Conservation (phyloP, 2,888 invertebrate genomes). For the Allophyes oxyacanthae region DNA sequence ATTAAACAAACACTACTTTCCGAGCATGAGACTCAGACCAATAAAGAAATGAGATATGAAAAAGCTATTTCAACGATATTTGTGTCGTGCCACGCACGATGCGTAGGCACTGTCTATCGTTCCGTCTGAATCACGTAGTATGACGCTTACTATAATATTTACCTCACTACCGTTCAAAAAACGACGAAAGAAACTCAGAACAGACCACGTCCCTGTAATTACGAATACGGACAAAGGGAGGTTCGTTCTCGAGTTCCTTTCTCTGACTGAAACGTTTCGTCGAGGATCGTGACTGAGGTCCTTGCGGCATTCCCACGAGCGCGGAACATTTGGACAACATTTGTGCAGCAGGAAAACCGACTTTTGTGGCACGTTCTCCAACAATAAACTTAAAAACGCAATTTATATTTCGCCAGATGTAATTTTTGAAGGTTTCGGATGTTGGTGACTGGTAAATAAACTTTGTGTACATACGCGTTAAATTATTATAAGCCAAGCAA, state of each 20-base stretch:
- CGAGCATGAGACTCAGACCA: too few species aligned
- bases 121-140: constrained; percentile 51
- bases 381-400: constrained; percentile 61
- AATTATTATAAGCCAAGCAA: too few species aligned
- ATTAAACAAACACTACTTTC: too few species aligned
- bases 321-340: constrained; percentile 65
- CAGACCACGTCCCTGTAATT: constrained; percentile 61
- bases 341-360: constrained; percentile 58
- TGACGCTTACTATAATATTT: constrained; percentile 42
- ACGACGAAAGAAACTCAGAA: constrained; percentile 23
- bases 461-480: constrained; percentile 10
- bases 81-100: constrained; percentile 41
- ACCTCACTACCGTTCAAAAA: constrained; percentile 40
- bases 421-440: constrained; percentile 59
- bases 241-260: constrained; percentile 51
- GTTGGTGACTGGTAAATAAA: constrained; percentile 10
- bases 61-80: constrained; percentile 47
- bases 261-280: constrained; percentile 68
- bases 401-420: constrained; percentile 59
- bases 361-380: constrained; percentile 55
- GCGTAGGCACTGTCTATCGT: constrained; percentile 65
- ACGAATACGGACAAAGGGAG: constrained; percentile 60
- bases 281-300: constrained; percentile 68
- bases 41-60: too few species aligned
- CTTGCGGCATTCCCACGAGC: constrained; percentile 69